These are phyloP conservation scores for Molothrus aeneus DNA, from an alignment of 2,797 vertebrate genomes.

Conservation along the genomic window DNA sequence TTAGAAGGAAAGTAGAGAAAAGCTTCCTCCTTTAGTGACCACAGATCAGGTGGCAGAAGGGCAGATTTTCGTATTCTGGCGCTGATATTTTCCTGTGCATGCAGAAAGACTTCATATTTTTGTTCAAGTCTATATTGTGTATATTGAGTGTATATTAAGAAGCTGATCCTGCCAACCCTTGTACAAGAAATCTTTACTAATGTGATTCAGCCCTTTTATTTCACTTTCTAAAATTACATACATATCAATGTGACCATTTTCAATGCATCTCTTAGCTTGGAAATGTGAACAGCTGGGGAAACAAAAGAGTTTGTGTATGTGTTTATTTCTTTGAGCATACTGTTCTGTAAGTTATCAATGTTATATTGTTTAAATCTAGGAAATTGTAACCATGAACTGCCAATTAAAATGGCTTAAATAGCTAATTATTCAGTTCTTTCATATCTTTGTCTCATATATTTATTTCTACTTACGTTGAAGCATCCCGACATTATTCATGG, in stretches of 20 bases:
- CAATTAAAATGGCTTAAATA: background rate
- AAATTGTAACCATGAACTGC: background rate
- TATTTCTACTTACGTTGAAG: background rate
- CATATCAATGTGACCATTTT: background rate
- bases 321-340: background rate
- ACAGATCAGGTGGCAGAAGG: background rate
- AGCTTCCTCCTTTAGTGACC: background rate
- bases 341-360: background rate
- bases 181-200: conserved; percentile 45
- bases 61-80: background rate
- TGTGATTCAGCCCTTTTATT: conserved; percentile 36
- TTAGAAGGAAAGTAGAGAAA: background rate
- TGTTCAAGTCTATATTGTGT: background rate
- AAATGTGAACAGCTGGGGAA: background rate
- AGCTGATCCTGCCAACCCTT: conserved; percentile 17
- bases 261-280: background rate
- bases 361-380: background rate
- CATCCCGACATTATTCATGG: background rate
- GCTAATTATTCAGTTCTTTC: background rate
- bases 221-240: conserved; percentile 18
- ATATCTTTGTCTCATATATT: background rate
- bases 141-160: conserved; percentile 15
- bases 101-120: background rate
- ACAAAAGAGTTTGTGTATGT: background rate
- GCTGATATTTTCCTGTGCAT: background rate